Evolutionary conservation across 2,797 vertebrate genomes (phyloP).

Genomic region (Lagodon rhomboides): DNA sequence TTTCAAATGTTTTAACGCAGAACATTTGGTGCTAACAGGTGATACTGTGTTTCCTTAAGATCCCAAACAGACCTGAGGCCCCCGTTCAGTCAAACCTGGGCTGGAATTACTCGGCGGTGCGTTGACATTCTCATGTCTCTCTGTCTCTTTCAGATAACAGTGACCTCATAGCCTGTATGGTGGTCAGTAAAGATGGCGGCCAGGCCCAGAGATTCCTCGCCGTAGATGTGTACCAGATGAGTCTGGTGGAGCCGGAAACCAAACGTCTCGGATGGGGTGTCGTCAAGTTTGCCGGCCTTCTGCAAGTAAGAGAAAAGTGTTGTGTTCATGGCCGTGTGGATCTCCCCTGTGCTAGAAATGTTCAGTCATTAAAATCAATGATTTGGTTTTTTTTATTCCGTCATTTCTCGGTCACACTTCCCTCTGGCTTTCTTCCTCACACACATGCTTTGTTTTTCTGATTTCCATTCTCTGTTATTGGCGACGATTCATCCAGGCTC

Average conservation of each 20-base stretch:
- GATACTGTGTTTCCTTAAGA: background rate
- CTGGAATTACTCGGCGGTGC: background rate
- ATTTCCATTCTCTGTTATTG: background rate
- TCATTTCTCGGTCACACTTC: background rate
- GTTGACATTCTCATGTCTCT: background rate
- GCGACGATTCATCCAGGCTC: background rate
- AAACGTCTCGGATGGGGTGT: conserved; percentile 98
- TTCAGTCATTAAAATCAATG: background rate
- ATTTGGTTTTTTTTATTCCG: background rate
- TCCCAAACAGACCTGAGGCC: background rate
- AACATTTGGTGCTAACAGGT: background rate
- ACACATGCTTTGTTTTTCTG: background rate
- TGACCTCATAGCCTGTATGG: conserved; percentile 97
- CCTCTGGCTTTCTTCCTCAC: background rate
- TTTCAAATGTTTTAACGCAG: background rate
- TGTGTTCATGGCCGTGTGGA: background rate
- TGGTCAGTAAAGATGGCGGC: conserved; percentile 93
- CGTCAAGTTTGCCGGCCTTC: conserved; percentile 96
- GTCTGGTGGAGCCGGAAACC: conserved; percentile 95
- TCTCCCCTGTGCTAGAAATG: background rate
- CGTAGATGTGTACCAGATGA: conserved; percentile 99
- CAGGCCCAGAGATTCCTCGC: conserved; percentile 97
- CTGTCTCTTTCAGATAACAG: conserved; percentile 91
- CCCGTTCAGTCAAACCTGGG: background rate
- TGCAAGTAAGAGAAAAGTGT: conserved; percentile 87